Evolutionary conservation across 2,113 vertebrate species (phyloP), one percentile per base, ranked within the genome.

Genomic region (Zingel zingel): DNA sequence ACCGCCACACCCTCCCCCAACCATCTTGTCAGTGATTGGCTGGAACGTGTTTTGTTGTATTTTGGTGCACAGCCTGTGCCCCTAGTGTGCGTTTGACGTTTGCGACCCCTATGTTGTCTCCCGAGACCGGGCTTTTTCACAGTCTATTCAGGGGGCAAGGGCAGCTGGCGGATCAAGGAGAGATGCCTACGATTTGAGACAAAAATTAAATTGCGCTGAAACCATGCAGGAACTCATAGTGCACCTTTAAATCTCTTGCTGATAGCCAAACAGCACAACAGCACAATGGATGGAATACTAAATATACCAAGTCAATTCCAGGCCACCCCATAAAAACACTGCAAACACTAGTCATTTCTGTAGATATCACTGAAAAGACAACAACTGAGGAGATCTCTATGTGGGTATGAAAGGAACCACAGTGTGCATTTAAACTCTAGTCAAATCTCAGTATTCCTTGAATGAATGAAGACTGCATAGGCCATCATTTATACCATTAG

Each of bases 281-380:
- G 36, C 19, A 19, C 12, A 62, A 15, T 33, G 39, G 18, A 47
- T 36, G 7, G 21, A 65, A 61, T 30, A 72, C 51, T 48, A 16
- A 54, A 64, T 54, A 27, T 18, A 5, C 33, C 15, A 23, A n/a
- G n/a, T 45, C 65, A 65, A 43, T 36, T 23, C n/a, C 16, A 43
- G 25, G 30, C 19, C 16, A 19, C 18, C 25, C 6, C 23, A 39
- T 51, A 30, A 62, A 62, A 61, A 77, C 27, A 73, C 45, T 50
- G 50, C 48, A 80, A 80, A 71, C 27, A 58, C 39, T 51, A 30
- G 47, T 33, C 8, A 23, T 13, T n/a, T 71, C 18, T 64, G 39
- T 9, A 21, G 6, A 18, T 16, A 18, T 27, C 21, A 66, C 18
- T 50, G 39, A 23, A 43, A 77, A 58, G n/a, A 58, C 11, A 23